Percentiles rank a stretch among this genome's conserved stretches.
phyloP scores from a whole-genome alignment of 2,797 vertebrate species.

The Alexandromys oeconomus region DNA sequence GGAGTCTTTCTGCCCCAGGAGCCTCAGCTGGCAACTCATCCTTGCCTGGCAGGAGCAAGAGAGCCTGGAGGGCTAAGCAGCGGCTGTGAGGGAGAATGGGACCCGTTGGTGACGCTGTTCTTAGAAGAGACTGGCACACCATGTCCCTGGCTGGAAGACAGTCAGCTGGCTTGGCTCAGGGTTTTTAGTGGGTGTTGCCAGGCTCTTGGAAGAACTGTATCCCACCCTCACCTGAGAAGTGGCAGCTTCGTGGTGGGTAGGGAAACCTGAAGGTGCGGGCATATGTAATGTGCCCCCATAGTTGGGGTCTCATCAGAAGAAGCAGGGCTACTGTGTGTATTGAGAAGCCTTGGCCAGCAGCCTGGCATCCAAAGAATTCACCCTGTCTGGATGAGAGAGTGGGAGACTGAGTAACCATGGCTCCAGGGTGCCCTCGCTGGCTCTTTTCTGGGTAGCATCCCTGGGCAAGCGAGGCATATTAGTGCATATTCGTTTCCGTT shows the following conservation, averaged over 20 bases:
- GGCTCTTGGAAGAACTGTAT: not conserved
- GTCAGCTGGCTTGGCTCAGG: constrained; percentile 58
- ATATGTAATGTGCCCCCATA: not conserved
- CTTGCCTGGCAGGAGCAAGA: constrained; percentile 64
- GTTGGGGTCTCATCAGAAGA: not conserved
- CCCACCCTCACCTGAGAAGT: constrained; percentile 37
- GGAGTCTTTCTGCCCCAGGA: not conserved
- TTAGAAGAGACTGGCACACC: constrained; percentile 75
- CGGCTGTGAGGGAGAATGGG: constrained; percentile 37
- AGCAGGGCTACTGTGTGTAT: constrained; percentile 36
- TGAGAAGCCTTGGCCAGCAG: constrained; percentile 66
- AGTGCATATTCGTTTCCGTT: constrained; percentile 43
- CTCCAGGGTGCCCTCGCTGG: not conserved
- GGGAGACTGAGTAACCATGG: constrained; percentile 53
- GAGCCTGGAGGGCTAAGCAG: constrained; percentile 52
- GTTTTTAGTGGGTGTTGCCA: constrained; percentile 12
- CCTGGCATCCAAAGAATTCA: constrained; percentile 75
- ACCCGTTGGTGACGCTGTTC: constrained; percentile 55
- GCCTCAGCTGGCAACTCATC: constrained; percentile 39
- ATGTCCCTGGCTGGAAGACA: constrained; percentile 69
- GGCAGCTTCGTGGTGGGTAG: not conserved
- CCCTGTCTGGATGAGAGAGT: constrained; percentile 59
- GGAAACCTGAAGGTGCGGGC: not conserved
- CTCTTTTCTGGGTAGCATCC: constrained; percentile 51
- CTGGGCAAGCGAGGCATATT: constrained; percentile 43